Percentiles rank a stretch among this genome's conserved stretches.
phyloP scores from a whole-genome alignment of 2,888 invertebrate species.

The Anaspis maculata region DNA sequence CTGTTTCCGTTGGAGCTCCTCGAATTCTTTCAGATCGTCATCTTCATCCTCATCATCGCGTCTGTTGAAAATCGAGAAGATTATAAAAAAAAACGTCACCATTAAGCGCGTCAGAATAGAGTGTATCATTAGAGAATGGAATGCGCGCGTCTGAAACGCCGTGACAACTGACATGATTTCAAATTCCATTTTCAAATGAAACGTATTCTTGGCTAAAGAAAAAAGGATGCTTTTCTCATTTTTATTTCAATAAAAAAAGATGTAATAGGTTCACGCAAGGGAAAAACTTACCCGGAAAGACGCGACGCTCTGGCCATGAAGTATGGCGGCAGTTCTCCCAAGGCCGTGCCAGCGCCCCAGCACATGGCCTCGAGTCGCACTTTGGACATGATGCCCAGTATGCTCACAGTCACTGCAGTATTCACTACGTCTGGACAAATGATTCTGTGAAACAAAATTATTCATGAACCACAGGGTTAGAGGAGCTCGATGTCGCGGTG shows the following conservation, averaged over 20 bases:
- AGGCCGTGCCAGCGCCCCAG: conserved; percentile 96
- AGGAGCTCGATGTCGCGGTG: no score
- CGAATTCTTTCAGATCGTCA: conserved; percentile 66
- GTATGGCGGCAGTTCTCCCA: conserved; percentile 99
- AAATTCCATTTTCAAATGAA: no score
- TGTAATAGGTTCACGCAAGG: no score
- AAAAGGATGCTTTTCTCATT: no score
- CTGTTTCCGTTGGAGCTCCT: conserved; percentile 58
- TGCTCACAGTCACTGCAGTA: conserved; percentile 56
- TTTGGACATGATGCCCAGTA: conserved; percentile 93
- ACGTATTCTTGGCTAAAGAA: no score
- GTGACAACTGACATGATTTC: neutral
- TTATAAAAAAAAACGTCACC: neutral
- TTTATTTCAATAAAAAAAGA: no score
- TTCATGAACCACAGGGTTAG: no score
- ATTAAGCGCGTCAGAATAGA: no score
- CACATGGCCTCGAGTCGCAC: conserved; percentile 93
- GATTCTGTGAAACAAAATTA: conserved; percentile 55
- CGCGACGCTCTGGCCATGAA: conserved; percentile 98
- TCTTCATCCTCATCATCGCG: conserved; percentile 49
- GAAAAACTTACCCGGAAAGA: conserved; percentile 46
- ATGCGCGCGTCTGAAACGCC: neutral
- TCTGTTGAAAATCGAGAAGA: conserved; percentile 21
- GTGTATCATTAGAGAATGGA: no score
- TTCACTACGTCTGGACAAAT: conserved; percentile 73